These are phyloP conservation scores for Bombus sibiricus DNA, from an alignment of 1,140 invertebrate species.

Conservation along the genomic window DNA sequence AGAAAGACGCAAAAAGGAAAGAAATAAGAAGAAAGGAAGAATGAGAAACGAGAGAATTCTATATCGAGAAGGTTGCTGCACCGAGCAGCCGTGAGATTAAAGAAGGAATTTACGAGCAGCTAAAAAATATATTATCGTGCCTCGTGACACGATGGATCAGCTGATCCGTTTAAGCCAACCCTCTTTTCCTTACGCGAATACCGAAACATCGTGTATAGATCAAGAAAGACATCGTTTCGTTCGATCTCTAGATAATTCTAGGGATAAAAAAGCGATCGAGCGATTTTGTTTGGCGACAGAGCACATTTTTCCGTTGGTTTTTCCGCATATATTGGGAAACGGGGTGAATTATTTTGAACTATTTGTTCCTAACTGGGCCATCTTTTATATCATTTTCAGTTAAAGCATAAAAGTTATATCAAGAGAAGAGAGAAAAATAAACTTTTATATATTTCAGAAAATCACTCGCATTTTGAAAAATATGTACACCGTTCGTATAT, in stretches of 20 bases:
- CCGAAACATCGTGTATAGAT: no score
- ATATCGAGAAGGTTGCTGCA: background rate
- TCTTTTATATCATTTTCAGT: no score
- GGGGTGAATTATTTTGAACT: background rate
- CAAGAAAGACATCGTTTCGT: background rate
- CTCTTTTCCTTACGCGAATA: background rate
- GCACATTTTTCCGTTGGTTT: background rate
- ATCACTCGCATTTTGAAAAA: no score
- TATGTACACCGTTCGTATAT: no score
- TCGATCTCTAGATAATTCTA: background rate
- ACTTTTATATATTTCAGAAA: no score
- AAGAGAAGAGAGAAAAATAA: no score
- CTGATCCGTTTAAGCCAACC: slow-evolving; percentile 32
- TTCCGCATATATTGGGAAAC: background rate
- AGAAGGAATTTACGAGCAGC: slow-evolving; percentile 13
- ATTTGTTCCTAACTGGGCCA: no score
- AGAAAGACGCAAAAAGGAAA: background rate
- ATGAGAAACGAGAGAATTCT: background rate
- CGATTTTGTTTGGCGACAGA: background rate
- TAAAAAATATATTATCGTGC: background rate
- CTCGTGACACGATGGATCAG: slow-evolving; percentile 4
- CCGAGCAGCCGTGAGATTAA: slow-evolving; percentile 13
- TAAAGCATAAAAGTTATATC: no score
- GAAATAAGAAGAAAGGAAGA: background rate
- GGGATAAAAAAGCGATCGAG: background rate